phyloP scores from a whole-genome alignment of 2,888 invertebrate species.

The Trissoscelio sp. region DNA sequence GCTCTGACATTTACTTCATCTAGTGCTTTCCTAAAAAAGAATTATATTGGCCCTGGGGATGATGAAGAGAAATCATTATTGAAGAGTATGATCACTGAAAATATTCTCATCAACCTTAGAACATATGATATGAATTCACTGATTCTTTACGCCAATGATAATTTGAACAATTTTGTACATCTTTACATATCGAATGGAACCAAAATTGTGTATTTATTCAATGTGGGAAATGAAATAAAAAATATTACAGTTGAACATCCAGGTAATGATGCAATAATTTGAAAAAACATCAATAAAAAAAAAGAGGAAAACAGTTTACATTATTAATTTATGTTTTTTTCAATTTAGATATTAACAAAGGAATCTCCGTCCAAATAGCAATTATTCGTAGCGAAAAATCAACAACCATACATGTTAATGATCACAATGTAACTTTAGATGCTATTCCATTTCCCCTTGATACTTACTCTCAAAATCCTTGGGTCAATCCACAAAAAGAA shows the following conservation, averaged over 20 bases:
- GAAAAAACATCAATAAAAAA: too few species aligned
- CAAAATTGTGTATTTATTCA: constrained; percentile 93
- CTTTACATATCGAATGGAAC: constrained; percentile 92
- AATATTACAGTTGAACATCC: constrained; percentile 91
- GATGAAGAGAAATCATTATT: constrained; percentile 86
- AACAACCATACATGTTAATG: constrained; percentile 93
- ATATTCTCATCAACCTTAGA: constrained; percentile 94
- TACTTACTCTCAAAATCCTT: constrained; percentile 93
- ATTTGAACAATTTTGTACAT: constrained; percentile 96
- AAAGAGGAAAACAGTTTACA: too few species aligned
- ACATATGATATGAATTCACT: constrained; percentile 93
- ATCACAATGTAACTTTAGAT: constrained; percentile 88
- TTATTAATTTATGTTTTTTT: neutral
- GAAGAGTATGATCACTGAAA: constrained; percentile 90
- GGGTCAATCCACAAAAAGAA: constrained; percentile 93
- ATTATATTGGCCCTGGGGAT: constrained; percentile 88
- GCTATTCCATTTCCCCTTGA: constrained; percentile 89
- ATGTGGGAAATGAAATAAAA: constrained; percentile 91
- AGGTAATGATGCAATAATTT: constrained; percentile 80
- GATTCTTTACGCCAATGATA: constrained; percentile 95
- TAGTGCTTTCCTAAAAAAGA: constrained; percentile 91
- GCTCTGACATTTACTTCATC: constrained; percentile 94
- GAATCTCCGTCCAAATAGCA: constrained; percentile 95
- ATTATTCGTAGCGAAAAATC: constrained; percentile 89
- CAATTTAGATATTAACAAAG: constrained; percentile 88